These are phyloP conservation scores for Craseonycteris thonglongyai DNA, from an alignment of 2,113 vertebrate species.

Conservation along the genomic window DNA sequence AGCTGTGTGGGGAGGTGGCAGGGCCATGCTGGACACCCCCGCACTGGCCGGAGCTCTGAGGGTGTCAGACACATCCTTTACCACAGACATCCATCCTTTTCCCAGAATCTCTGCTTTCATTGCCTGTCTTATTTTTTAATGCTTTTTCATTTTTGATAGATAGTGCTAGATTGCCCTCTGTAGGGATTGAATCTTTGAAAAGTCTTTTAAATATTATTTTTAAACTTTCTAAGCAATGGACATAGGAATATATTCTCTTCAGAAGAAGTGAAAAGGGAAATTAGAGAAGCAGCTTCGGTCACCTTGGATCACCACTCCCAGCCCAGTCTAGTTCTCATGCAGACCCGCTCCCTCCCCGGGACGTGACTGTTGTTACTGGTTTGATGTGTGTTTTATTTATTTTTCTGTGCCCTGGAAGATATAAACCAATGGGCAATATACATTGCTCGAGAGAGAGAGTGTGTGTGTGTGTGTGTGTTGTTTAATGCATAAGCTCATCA, in stretches of 20 bases:
- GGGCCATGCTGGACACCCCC: accelerated
- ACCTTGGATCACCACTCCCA: neutral
- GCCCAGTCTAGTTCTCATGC: accelerated
- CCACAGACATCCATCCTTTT: too few species aligned
- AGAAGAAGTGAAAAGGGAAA: neutral
- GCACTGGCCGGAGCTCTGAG: accelerated
- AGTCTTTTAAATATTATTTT: neutral
- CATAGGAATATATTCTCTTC: neutral
- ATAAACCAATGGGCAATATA: neutral
- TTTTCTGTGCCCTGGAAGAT: neutral
- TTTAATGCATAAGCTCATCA: neutral
- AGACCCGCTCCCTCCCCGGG: neutral
- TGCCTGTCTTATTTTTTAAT: neutral
- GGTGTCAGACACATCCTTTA: too few species aligned
- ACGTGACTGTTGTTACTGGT: accelerated
- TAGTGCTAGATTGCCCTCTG: neutral
- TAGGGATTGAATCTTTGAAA: neutral
- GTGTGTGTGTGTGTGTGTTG: neutral
- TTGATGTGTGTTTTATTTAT: neutral
- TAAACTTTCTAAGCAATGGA: neutral
- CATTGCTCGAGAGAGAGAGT: neutral
- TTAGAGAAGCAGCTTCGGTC: neutral
- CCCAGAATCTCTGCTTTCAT: neutral
- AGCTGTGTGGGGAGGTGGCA: accelerated
- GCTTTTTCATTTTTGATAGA: neutral